These are phyloP conservation scores for Synergus itoensis DNA, from an alignment of 2,888 invertebrate species.

Conservation along the genomic window DNA sequence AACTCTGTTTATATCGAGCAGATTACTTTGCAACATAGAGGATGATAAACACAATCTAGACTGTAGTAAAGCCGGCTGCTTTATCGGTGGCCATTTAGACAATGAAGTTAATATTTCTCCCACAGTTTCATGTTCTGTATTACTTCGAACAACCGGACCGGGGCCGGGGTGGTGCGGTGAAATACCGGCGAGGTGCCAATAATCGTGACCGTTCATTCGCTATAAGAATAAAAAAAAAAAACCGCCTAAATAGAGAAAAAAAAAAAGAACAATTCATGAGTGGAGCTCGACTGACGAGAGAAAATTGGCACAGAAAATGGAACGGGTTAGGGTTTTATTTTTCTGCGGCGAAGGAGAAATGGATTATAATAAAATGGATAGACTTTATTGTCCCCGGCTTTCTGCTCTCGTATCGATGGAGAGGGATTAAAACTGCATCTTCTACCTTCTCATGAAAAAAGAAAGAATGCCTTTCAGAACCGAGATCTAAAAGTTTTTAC, in stretches of 20 bases:
- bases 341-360: conserved; percentile 57
- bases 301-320: conserved; percentile 44
- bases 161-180: conserved; percentile 46
- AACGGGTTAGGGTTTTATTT: conserved; percentile 66
- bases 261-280: conserved; percentile 46
- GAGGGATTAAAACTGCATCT: conserved; percentile 39
- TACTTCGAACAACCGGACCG: conserved; percentile 52
- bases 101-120: conserved; percentile 75
- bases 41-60: conserved; percentile 75
- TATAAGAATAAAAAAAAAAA: conserved; percentile 45
- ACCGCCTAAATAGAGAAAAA: conserved; percentile 36
- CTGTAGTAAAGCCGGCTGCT: conserved; percentile 71
- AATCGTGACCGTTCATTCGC: conserved; percentile 56
- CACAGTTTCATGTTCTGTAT: conserved; percentile 71
- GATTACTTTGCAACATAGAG: conserved; percentile 60
- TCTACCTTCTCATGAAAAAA: conserved; percentile 26
- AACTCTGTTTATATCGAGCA: conserved; percentile 27
- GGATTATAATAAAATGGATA: conserved; percentile 63
- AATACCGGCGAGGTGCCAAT: conserved; percentile 67
- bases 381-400: conserved; percentile 54
- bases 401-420: conserved; percentile 44
- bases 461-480: conserved; percentile 23
- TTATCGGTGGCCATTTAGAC: conserved; percentile 75
- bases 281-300: conserved; percentile 46
- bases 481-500: conserved; percentile 35